Base-by-base conservation (phyloP, 1,140 invertebrate species). In the Caenorhabditis inopinata region DNA sequence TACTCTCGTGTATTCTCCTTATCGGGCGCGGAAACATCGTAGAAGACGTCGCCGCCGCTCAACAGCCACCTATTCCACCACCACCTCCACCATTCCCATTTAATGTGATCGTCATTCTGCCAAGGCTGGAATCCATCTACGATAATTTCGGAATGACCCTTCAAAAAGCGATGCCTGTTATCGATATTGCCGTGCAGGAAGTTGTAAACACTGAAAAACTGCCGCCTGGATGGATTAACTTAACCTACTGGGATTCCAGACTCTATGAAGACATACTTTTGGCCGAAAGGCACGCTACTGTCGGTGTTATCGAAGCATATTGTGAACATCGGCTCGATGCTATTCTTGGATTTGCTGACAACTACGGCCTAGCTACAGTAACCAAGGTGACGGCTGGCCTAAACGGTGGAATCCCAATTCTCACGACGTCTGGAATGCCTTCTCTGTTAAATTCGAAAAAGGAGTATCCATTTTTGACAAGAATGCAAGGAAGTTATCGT, bases 321-420 rank as follows among this genome's bases (percentile, higher is more conserved):
- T 87, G 84, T 48, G 81, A 87, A 47, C 48, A 82, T 32, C 83
- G 84, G 12, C 78, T 88, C 3, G 87, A 88, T 45, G 86, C 85
- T 11, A 84, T 88, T 38, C 91, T 96, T 82, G 95, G 95, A 0
- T 94, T 95, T 1, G 93, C 94, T 1, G 96, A 95, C 89, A 93
- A 95, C 85, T 96, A 96, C 88, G 93, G 94, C 3, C 91, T 96
- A 49, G 94, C 95, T 0, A 94, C 95, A 0, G 94, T 96, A 1
- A 93, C 94, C 0, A 91, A 95, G 14, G 95, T 95, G 85, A 92
- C 94, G 1, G 92, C 93, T 1, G 92, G 92, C 11, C 96, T 95
- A 23, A 79, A 82, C 94, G 90, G 88, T 21, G 88, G 92, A 0
- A 93, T 95, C 18, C 95, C 95, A 0, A 92, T 96, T 1, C 87